Conservation (phyloP, 2,888 invertebrate genomes). For the Hirtodrosophila histrioides region DNA sequence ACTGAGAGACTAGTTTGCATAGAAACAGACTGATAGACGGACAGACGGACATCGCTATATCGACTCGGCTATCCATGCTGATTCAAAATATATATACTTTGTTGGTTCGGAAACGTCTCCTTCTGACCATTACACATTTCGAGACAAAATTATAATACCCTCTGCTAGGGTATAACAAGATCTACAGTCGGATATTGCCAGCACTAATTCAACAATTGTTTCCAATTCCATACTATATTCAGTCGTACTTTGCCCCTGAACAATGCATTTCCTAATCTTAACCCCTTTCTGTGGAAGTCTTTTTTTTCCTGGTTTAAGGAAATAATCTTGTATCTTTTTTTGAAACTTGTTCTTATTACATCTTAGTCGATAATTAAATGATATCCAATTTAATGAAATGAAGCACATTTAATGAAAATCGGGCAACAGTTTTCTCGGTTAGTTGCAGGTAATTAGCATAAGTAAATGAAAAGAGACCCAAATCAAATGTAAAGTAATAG, state of each 20-base stretch:
- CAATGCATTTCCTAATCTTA: background rate
- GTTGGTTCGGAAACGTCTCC: no score
- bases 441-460: conserved; percentile 61
- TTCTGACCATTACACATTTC: no score
- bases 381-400: conserved; percentile 51
- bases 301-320: background rate
- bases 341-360: background rate
- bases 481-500: conserved; percentile 53
- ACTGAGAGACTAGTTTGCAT: no score
- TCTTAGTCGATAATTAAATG: conserved; percentile 39
- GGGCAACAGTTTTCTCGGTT: conserved; percentile 35
- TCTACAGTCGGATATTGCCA: no score
- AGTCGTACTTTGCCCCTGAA: background rate
- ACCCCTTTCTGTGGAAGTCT: background rate
- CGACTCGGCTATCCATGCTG: no score
- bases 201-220: no score
- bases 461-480: conserved; percentile 43
- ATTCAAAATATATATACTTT: no score
- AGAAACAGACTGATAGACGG: no score
- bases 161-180: no score
- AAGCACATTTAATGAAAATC: conserved; percentile 30
- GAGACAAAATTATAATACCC: no score
- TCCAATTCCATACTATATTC: background rate
- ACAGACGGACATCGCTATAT: no score
- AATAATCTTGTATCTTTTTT: background rate